phyloP scores from a whole-genome alignment of 2,888 invertebrate genomes.

The Pachycephus smyrnensis region DNA sequence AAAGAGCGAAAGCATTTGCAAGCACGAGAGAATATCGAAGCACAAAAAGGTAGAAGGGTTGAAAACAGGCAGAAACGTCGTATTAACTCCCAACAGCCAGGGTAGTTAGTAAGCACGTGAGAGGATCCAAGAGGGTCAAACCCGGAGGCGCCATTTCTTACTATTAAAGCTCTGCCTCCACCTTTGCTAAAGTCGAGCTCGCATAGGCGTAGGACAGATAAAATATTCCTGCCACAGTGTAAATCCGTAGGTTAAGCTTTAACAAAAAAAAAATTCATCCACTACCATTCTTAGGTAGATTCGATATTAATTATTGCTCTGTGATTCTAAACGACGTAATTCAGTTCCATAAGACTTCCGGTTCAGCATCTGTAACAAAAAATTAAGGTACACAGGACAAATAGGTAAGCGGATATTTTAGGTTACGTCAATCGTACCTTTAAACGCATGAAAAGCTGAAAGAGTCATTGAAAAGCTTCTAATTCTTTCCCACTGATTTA shows the following conservation, averaged over 20 bases:
- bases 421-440: too few species aligned
- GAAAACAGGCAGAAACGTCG: background rate
- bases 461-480: too few species aligned
- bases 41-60: background rate
- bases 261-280: background rate
- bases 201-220: background rate
- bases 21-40: too few species aligned
- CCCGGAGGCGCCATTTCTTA: background rate
- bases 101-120: background rate
- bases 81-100: background rate
- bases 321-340: too few species aligned
- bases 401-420: too few species aligned
- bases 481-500: too few species aligned
- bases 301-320: too few species aligned
- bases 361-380: too few species aligned
- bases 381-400: too few species aligned
- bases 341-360: too few species aligned
- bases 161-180: background rate
- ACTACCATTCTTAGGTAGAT: background rate
- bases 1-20: background rate
- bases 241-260: background rate
- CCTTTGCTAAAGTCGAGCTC: background rate
- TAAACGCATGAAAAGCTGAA: too few species aligned
- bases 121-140: background rate
- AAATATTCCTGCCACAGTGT: background rate